Evolutionary conservation across 2,797 vertebrate genomes (phyloP), one percentile per base, ranked within the genome.

Genomic region (Anabacerthia variegaticeps): DNA sequence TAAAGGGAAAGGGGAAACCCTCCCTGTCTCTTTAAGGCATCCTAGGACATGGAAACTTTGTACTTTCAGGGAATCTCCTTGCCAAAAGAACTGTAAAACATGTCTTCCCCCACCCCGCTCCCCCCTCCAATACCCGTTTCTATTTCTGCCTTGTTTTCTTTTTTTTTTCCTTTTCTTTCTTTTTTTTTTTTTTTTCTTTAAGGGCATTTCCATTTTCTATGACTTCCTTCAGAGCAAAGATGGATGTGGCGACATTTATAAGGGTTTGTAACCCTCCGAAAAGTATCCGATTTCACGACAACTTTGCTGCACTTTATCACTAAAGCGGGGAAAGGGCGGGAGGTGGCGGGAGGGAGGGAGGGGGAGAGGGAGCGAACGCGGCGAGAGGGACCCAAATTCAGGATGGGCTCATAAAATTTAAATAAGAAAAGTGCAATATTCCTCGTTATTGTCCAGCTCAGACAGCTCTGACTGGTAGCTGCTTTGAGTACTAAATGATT

Each of bases 261-360:
- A 96, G 96, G 72, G 93, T 83, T 96, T 96, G 89, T 86, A 96
- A 81, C 91, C 93, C 96, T 97, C 96, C 56, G 10, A 94, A 65
- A 97, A 97, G 97, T 97, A 97, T 97, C 97, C 85, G 14, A 92
- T 98, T 98, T 97, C 97, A 98, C 68, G 78, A 86, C 23, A 94
- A 92, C 94, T 95, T 96, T 12, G 82, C 93, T 89, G 91, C 93
- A 89, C 75, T 93, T 95, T 92, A 96, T 97, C 75, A 92, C 76
- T 94, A 92, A 75, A 89, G 94, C 18, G 81, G 72, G 91, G 83
- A 78, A 79, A 76, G 91, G 49, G 92, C 52, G 69, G 86, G 88
- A 83, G 94, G 63, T 43, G 67, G 88, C 4, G 56, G 73, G 73
- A 44, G 81, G 52, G 66, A 81, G 74, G 95, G 67, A 71, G 67